Evolutionary conservation across 2,888 invertebrate genomes (phyloP), one percentile per base, ranked within the genome.

Genomic region (Hanleya hanleyi): DNA sequence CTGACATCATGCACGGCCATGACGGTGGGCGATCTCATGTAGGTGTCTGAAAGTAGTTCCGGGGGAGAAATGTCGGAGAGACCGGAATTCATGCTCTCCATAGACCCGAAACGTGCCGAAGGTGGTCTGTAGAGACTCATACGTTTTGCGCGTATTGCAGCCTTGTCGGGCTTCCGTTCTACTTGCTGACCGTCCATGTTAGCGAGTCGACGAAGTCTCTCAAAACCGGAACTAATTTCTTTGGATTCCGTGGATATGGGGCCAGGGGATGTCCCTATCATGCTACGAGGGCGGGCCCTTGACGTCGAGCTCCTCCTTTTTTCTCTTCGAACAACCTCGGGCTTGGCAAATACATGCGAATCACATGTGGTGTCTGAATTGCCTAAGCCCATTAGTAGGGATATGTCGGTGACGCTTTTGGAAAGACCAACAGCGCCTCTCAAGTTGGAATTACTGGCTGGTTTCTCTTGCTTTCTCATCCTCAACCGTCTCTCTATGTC

Each of bases 381-480:
- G 35, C 36, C 15, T 18, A 9, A 18, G 26, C 38, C 38, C 12
- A 37, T 3, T 35, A 64, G 36, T 37, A 64, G 9, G 4, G 64
- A 64, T n/a, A 64, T 64, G 37, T 64, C 64, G 3, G 64, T 35
- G n/a, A 64, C 64, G 26, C 64, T 64, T 36, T 64, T 35, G 26
- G 64, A 64, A 18, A 64, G n/a, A 3, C 38, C 64, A 1, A 35
- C 29, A n/a, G 64, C 18, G n/a, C 35, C 15, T 35, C 29, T 1
- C 36, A 64, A 37, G 29, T 37, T 35, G n/a, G 64, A 64, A 35
- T 37, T 37, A 22, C 22, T 35, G 22, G 15, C 2, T 26, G 18
- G 37, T 64, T 64, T 64, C 5, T 37, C 35, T 35, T 36, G 33
- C 26, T 64, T 64, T 37, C 38, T 37, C 15, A 18, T 35, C 22